phyloP scores from a whole-genome alignment of 2,888 invertebrate species.

The Polydrusus tereticollis region DNA sequence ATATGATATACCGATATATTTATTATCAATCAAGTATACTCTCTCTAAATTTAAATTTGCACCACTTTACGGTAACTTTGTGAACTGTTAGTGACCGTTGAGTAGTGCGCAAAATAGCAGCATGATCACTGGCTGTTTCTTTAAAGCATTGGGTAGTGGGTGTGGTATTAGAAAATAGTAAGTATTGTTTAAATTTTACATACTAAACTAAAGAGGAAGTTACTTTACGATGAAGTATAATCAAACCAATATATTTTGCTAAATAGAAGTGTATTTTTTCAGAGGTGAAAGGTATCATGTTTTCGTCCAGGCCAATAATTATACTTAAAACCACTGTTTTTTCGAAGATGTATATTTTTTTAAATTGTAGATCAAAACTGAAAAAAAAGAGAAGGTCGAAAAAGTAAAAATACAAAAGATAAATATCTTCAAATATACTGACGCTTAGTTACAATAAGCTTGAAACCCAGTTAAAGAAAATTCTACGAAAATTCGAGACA shows the following conservation, averaged over 20 bases:
- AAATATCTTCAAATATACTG: conserved; percentile 20
- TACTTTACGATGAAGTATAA: not conserved
- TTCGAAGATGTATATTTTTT: not conserved
- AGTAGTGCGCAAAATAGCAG: not conserved
- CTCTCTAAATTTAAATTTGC: not conserved
- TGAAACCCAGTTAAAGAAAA: conserved; percentile 20
- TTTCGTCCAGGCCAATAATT: conserved; percentile 4
- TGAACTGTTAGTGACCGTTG: not conserved
- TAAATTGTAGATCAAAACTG: not conserved
- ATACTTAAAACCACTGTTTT: not conserved
- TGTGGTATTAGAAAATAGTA: conserved; percentile 3
- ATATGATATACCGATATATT: not conserved
- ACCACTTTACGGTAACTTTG: no score
- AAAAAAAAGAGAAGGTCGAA: not conserved
- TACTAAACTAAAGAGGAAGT: not conserved
- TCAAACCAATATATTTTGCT: not conserved
- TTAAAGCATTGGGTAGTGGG: not conserved
- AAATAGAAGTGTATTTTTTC: not conserved
- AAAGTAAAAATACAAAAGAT: not conserved
- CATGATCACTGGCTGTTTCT: not conserved
- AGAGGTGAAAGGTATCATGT: not conserved
- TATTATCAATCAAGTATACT: not conserved
- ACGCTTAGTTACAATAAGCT: conserved; percentile 33
- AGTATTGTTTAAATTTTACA: not conserved
- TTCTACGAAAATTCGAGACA: conserved; percentile 23